phyloP scores from a whole-genome alignment of 2,797 vertebrate genomes.

The Hyperoplus immaculatus region DNA sequence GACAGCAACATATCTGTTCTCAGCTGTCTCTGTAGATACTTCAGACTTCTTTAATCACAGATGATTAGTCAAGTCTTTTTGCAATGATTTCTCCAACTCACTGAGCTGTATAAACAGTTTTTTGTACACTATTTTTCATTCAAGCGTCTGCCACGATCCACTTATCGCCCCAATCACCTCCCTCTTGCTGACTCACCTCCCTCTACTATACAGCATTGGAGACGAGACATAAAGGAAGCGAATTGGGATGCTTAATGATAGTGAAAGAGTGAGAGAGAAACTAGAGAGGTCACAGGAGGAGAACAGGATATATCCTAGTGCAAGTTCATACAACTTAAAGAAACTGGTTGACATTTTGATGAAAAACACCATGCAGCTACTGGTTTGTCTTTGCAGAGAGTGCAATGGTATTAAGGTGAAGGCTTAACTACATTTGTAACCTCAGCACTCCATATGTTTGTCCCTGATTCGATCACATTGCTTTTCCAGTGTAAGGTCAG shows the following conservation, averaged over 20 bases:
- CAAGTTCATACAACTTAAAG: background rate
- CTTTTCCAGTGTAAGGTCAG: background rate
- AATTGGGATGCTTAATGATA: slow-evolving; percentile 55
- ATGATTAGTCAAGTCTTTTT: slow-evolving; percentile 32
- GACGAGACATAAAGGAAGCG: slow-evolving; percentile 43
- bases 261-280: slow-evolving; percentile 26
- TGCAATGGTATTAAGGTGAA: background rate
- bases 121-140: slow-evolving; percentile 22
- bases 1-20: slow-evolving; percentile 1
- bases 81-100: slow-evolving; percentile 20
- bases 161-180: slow-evolving; percentile 64
- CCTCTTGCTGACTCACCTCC: slow-evolving; percentile 68
- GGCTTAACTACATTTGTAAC: background rate
- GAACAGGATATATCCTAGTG: slow-evolving; percentile 30
- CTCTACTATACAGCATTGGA: slow-evolving; percentile 35
- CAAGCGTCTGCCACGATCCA: slow-evolving; percentile 36
- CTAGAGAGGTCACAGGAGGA: slow-evolving; percentile 21
- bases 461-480: background rate
- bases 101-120: slow-evolving; percentile 35
- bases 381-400: slow-evolving; percentile 6
- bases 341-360: background rate
- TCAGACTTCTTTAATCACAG: slow-evolving; percentile 21
- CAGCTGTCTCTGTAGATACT: background rate
- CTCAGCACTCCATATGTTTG: background rate
- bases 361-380: background rate